A percentile compares a stretch with the other conserved stretches of the same genome.
Evolutionary conservation across 2,113 vertebrate species (phyloP).

Genomic region (Rhegmatorhina hoffmannsi): DNA sequence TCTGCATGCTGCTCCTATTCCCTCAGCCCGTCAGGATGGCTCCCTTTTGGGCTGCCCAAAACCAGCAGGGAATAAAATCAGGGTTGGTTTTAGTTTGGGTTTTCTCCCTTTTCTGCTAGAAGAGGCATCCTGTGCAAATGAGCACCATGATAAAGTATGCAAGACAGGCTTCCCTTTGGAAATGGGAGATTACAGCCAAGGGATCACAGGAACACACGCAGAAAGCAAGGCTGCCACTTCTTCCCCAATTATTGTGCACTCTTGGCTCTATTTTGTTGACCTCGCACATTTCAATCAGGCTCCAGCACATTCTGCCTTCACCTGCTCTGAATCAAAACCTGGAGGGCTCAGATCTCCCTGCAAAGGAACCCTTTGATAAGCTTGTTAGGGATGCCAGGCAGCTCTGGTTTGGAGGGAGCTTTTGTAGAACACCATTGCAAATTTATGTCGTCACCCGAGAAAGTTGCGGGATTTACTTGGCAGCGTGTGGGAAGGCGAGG

Average conservation of each 20-base stretch:
- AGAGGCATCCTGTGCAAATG: conserved; percentile 12
- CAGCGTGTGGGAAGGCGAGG: background rate
- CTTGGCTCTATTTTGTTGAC: conserved; percentile 75
- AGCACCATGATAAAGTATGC: conserved; percentile 41
- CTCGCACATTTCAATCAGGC: conserved; percentile 76
- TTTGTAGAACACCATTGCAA: conserved; percentile 36
- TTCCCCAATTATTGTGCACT: conserved; percentile 75
- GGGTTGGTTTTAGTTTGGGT: background rate
- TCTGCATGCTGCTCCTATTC: background rate
- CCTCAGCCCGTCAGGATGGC: background rate
- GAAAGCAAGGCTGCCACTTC: conserved; percentile 54
- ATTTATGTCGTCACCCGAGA: conserved; percentile 62
- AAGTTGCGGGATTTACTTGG: conserved; percentile 1
- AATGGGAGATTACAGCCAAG: conserved; percentile 60
- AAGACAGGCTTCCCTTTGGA: conserved; percentile 69
- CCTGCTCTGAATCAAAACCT: conserved; percentile 75
- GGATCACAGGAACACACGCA: conserved; percentile 50
- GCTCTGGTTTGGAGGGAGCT: conserved; percentile 41
- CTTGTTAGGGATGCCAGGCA: conserved; percentile 73
- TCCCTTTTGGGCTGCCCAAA: background rate
- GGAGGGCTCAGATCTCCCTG: conserved; percentile 73
- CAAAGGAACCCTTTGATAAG: conserved; percentile 73
- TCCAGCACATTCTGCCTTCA: conserved; percentile 72
- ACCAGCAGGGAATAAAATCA: background rate
- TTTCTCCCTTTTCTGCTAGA: background rate